These are phyloP conservation scores for Lutjanus argentimaculatus DNA, from an alignment of 2,797 vertebrate genomes.

Conservation along the genomic window DNA sequence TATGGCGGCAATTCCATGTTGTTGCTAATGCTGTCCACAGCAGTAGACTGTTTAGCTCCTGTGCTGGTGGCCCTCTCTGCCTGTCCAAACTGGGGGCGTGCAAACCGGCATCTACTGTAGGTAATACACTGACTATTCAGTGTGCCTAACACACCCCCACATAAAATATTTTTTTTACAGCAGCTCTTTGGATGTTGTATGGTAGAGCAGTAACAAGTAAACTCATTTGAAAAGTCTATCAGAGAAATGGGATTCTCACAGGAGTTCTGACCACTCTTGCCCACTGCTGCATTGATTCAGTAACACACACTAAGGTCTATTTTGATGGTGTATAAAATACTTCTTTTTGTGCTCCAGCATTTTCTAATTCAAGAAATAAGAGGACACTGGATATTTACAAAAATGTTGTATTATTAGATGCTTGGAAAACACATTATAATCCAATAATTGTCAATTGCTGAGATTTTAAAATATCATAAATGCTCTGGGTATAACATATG, in stretches of 20 bases:
- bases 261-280: background rate
- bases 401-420: background rate
- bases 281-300: background rate
- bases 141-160: too few relatives aligned
- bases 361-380: conserved; percentile 1
- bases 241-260: background rate
- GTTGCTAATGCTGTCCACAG: too few relatives aligned
- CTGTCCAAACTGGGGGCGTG: too few relatives aligned
- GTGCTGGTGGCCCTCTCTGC: too few relatives aligned
- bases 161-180: too few relatives aligned
- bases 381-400: background rate
- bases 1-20: too few relatives aligned
- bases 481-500: background rate
- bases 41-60: too few relatives aligned
- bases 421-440: background rate
- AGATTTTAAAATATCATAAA: background rate
- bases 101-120: too few relatives aligned
- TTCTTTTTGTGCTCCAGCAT: background rate
- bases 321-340: background rate
- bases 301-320: background rate
- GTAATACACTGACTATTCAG: too few relatives aligned
- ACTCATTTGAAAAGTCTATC: background rate
- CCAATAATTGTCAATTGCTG: background rate
- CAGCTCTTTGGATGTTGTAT: background rate
- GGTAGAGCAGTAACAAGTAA: too few relatives aligned